A percentile compares a stretch with the other conserved stretches of the same genome.
Evolutionary conservation across 2,113 vertebrate genomes (phyloP).

Genomic region (Capreolus pygargus): DNA sequence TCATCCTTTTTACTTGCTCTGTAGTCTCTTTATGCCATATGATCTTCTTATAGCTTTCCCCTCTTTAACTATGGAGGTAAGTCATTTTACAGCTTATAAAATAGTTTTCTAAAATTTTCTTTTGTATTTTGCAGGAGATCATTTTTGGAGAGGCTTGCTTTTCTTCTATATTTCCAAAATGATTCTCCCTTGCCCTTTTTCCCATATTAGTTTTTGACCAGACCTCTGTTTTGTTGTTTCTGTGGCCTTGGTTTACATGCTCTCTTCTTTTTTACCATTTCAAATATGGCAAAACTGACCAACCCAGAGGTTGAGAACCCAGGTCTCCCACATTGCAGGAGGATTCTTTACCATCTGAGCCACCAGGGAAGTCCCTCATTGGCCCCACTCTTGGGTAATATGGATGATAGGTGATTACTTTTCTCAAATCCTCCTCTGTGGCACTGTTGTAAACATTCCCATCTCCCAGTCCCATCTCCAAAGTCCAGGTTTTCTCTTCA

Average conservation of each 20-base stretch:
- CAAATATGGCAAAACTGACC: background rate
- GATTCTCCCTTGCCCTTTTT: background rate
- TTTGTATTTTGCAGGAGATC: background rate
- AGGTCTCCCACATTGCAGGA: background rate
- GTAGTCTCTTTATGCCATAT: background rate
- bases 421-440: background rate
- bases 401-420: background rate
- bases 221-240: background rate
- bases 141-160: background rate
- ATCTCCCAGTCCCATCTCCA: background rate
- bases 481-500: background rate
- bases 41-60: background rate
- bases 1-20: background rate
- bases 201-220: background rate
- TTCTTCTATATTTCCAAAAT: background rate
- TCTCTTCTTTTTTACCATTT: constrained; percentile 2
- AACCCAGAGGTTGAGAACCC: background rate
- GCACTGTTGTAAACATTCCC: background rate
- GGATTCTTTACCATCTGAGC: background rate
- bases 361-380: background rate
- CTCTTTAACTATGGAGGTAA: background rate
- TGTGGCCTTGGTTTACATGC: background rate
- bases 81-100: background rate
- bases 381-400: background rate
- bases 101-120: constrained; percentile 12